These are phyloP conservation scores for Orgyia antiqua DNA, from an alignment of 2,888 invertebrate genomes.

Conservation along the genomic window DNA sequence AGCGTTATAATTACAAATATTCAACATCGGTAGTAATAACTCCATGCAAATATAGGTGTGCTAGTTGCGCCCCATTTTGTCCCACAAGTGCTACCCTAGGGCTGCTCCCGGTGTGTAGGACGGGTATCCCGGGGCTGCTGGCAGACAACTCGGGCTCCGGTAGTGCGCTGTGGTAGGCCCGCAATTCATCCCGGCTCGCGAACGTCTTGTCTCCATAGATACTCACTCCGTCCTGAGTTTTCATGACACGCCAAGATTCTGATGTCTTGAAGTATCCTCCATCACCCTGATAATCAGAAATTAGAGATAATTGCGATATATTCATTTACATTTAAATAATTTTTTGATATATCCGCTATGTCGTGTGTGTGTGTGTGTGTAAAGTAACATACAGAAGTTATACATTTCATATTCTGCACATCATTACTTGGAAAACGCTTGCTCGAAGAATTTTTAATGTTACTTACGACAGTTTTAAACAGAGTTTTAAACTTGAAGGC, in stretches of 20 bases:
- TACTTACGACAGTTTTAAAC: too few species aligned
- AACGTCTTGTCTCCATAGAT: slow-evolving; percentile 52
- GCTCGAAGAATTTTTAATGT: too few species aligned
- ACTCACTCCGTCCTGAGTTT: slow-evolving; percentile 26
- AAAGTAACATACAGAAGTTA: too few species aligned
- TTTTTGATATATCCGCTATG: too few species aligned
- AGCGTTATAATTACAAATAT: slow-evolving; percentile 49
- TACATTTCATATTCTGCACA: too few species aligned
- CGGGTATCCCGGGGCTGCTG: slow-evolving; percentile 25
- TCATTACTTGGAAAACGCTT: too few species aligned
- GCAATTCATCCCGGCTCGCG: slow-evolving; percentile 40
- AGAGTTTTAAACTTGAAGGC: too few species aligned
- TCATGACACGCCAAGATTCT: slow-evolving; percentile 38
- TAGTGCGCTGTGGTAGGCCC: slow-evolving; percentile 30
- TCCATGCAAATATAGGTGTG: slow-evolving; percentile 45
- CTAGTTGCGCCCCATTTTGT: slow-evolving; percentile 42
- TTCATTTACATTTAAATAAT: too few species aligned
- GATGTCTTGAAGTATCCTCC: slow-evolving; percentile 65
- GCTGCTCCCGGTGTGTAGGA: slow-evolving; percentile 28
- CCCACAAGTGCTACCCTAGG: slow-evolving; percentile 44
- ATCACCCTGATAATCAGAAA: slow-evolving; percentile 45
- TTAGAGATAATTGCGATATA: too few species aligned
- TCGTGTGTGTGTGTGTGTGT: too few species aligned
- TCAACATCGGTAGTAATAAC: slow-evolving; percentile 40
- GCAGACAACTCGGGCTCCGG: slow-evolving; percentile 25